Conservation (phyloP, 1,140 invertebrate genomes). For the Drosophila nigrodunni region DNA sequence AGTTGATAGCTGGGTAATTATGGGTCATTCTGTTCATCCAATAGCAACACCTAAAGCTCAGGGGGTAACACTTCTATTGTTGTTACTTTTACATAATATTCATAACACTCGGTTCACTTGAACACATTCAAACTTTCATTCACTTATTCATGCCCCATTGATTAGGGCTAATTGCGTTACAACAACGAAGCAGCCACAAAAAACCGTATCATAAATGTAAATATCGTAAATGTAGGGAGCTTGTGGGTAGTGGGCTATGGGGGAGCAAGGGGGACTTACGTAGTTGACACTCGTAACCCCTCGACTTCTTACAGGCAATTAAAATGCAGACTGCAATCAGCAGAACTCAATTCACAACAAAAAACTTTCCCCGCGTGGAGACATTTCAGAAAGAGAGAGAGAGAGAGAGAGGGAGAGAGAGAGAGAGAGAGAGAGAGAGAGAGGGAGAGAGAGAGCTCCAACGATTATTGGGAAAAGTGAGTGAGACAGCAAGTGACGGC, state of each 20-base stretch:
- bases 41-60: constrained; percentile 21
- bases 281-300: constrained; percentile 54
- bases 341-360: constrained; percentile 33
- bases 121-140: constrained; percentile 17
- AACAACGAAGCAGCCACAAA: constrained; percentile 21
- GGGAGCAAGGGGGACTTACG: background rate
- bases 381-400: background rate
- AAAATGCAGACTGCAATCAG: constrained; percentile 51
- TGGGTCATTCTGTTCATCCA: constrained; percentile 17
- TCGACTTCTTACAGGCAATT: constrained; percentile 55
- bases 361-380: constrained; percentile 55
- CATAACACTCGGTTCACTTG: constrained; percentile 33
- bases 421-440: background rate
- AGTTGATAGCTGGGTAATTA: constrained; percentile 23
- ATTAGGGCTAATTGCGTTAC: constrained; percentile 75
- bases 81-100: constrained; percentile 10
- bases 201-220: constrained; percentile 36
- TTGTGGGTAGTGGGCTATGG: background rate
- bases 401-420: background rate
- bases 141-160: constrained; percentile 52
- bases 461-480: background rate
- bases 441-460: background rate
- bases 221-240: constrained; percentile 32
- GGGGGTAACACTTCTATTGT: constrained; percentile 30
- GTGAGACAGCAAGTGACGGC: constrained; percentile 14